phyloP scores from a whole-genome alignment of 2,888 invertebrate species.

The Autographa pulchrina region DNA sequence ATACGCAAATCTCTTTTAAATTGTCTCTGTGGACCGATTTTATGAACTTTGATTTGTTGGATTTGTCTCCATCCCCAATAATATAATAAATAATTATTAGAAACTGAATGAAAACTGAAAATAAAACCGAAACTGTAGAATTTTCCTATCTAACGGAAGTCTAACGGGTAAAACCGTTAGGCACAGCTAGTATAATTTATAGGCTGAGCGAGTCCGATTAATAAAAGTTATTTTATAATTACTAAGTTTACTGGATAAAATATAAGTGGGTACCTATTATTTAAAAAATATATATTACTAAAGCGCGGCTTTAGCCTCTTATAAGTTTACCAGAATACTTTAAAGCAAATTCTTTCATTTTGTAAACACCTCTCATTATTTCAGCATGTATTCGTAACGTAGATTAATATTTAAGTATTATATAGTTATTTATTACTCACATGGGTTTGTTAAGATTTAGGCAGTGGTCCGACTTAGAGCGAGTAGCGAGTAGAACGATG shows the following conservation, averaged over 20 bases:
- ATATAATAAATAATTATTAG: too few relatives aligned
- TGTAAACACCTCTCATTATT: slow-evolving; percentile 52
- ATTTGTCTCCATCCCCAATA: too few relatives aligned
- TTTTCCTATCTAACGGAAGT: too few relatives aligned
- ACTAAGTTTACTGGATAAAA: not conserved
- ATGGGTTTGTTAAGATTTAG: not conserved
- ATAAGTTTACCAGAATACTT: not conserved
- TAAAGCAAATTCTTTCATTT: slow-evolving; percentile 13
- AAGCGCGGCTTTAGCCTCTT: slow-evolving; percentile 26
- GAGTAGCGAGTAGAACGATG: too few relatives aligned
- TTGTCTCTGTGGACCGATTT: too few relatives aligned
- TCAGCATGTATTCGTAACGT: slow-evolving; percentile 72
- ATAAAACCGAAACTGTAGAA: too few relatives aligned
- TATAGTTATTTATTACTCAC: slow-evolving; percentile 23
- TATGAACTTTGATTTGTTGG: too few relatives aligned
- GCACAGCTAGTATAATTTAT: not conserved
- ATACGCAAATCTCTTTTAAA: not conserved
- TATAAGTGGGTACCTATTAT: not conserved
- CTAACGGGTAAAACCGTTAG: too few relatives aligned
- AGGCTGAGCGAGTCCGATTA: not conserved
- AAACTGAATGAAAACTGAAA: too few relatives aligned
- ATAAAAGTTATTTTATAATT: not conserved
- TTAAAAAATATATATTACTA: not conserved
- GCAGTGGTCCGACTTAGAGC: too few relatives aligned
- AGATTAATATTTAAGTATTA: slow-evolving; percentile 54